Evolutionary conservation across 1,140 invertebrate species (phyloP).

Genomic region (Drosophila nebulosa): DNA sequence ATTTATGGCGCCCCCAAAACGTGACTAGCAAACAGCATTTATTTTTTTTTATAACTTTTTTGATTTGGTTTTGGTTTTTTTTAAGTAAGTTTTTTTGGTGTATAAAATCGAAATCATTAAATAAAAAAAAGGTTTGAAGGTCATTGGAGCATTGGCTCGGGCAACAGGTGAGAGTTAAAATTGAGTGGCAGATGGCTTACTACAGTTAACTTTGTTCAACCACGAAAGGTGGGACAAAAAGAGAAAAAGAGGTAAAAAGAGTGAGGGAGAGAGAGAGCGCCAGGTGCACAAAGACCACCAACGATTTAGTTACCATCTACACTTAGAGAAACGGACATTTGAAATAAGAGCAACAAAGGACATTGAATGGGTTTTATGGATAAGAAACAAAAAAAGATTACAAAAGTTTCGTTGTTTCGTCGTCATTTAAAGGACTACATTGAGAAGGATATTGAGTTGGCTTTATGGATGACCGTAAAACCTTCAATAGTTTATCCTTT

Average conservation of each 20-base stretch:
- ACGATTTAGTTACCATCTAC: not conserved
- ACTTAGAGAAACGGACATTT: not conserved
- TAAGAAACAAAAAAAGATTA: no score
- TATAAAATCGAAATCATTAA: slow-evolving; percentile 39
- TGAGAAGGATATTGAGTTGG: no score
- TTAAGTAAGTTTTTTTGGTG: not conserved
- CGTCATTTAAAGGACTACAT: no score
- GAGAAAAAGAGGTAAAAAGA: not conserved
- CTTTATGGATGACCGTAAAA: no score
- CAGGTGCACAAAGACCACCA: slow-evolving; percentile 39
- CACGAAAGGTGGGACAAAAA: not conserved
- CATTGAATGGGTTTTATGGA: no score
- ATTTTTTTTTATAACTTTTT: slow-evolving; percentile 40
- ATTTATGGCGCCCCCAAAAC: slow-evolving; percentile 72
- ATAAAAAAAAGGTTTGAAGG: slow-evolving; percentile 64
- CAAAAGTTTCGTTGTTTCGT: no score
- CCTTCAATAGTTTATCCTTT: no score
- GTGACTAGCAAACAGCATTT: slow-evolving; percentile 57
- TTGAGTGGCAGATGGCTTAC: slow-evolving; percentile 34
- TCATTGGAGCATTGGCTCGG: slow-evolving; percentile 50
- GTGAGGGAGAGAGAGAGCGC: not conserved
- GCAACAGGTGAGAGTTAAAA: slow-evolving; percentile 30
- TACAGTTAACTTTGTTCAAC: slow-evolving; percentile 31
- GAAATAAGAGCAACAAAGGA: no score
- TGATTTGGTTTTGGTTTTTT: slow-evolving; percentile 5